phyloP scores from a whole-genome alignment of 2,797 vertebrate genomes.

The Sebastolobus altivelis region DNA sequence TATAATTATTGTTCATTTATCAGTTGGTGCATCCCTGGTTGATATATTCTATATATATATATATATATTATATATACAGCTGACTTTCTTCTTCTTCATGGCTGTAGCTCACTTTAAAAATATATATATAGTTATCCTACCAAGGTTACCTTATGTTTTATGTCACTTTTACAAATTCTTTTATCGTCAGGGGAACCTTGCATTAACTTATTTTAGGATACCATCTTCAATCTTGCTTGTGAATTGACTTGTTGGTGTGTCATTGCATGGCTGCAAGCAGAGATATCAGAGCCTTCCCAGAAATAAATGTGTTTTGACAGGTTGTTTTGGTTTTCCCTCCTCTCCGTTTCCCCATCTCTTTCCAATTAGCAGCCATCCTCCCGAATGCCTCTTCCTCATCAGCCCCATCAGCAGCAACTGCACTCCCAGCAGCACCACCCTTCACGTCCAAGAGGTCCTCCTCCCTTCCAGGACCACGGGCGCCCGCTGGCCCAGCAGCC shows the following conservation, averaged over 20 bases:
- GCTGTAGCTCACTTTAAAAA: neutral
- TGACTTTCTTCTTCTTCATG: neutral
- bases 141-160: constrained; percentile 10
- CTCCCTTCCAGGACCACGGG: constrained; percentile 82
- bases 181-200: neutral
- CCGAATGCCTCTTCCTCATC: constrained; percentile 79
- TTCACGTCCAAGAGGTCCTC: constrained; percentile 85
- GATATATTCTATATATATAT: neutral
- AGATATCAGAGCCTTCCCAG: constrained; percentile 34
- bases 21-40: neutral
- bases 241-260: constrained; percentile 56
- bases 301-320: constrained; percentile 61
- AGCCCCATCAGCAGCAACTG: constrained; percentile 78
- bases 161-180: neutral
- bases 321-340: constrained; percentile 59
- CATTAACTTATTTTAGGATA: neutral
- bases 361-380: constrained; percentile 68
- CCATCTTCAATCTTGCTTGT: constrained; percentile 8
- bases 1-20: constrained; percentile 32
- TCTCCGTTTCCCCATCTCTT: constrained; percentile 44
- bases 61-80: no score
- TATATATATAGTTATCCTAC: neutral
- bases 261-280: constrained; percentile 33
- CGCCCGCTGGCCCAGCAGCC: constrained; percentile 83
- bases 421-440: constrained; percentile 83